A percentile compares a stretch with the other conserved stretches of the same genome.
phyloP scores from a whole-genome alignment of 2,888 invertebrate species.

The Spodoptera exigua region DNA sequence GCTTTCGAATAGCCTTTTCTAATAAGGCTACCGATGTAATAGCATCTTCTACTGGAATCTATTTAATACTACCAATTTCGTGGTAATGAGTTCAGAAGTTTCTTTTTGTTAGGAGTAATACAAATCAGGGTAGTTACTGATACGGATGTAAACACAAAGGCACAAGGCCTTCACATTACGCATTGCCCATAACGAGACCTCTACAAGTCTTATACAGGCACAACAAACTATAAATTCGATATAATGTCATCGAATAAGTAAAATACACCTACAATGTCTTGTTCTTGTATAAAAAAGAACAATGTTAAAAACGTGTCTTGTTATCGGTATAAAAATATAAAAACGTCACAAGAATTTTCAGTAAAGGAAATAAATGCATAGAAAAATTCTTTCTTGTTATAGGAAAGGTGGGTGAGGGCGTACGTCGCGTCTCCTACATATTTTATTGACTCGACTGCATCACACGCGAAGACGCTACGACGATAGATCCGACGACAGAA shows the following conservation, averaged over 20 bases:
- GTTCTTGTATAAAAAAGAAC: slow-evolving; percentile 43
- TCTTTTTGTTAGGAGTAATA: slow-evolving; percentile 33
- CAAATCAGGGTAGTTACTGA: slow-evolving; percentile 33
- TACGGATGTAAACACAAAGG: slow-evolving; percentile 37
- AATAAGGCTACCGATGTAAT: not conserved
- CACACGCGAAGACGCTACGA: slow-evolving; percentile 58
- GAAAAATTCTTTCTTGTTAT: slow-evolving; percentile 88
- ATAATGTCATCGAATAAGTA: slow-evolving; percentile 49
- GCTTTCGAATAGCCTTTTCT: slow-evolving; percentile 1
- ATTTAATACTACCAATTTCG: slow-evolving; percentile 23
- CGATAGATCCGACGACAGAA: slow-evolving; percentile 70
- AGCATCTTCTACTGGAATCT: slow-evolving; percentile 18
- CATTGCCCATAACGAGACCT: slow-evolving; percentile 19
- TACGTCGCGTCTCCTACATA: slow-evolving; percentile 86
- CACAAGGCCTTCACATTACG: slow-evolving; percentile 44
- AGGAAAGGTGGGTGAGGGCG: slow-evolving; percentile 80
- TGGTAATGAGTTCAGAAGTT: slow-evolving; percentile 50
- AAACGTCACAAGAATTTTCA: slow-evolving; percentile 76
- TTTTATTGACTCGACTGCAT: slow-evolving; percentile 80
- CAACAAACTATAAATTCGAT: slow-evolving; percentile 60
- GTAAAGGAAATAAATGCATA: slow-evolving; percentile 84
- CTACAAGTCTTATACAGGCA: slow-evolving; percentile 42
- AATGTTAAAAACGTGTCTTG: slow-evolving; percentile 44
- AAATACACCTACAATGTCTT: slow-evolving; percentile 58
- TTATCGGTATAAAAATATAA: slow-evolving; percentile 63